Percentiles rank a stretch among this genome's conserved stretches.
Conservation (phyloP, 1,140 invertebrate genomes). For the Holotrichia oblita region DNA sequence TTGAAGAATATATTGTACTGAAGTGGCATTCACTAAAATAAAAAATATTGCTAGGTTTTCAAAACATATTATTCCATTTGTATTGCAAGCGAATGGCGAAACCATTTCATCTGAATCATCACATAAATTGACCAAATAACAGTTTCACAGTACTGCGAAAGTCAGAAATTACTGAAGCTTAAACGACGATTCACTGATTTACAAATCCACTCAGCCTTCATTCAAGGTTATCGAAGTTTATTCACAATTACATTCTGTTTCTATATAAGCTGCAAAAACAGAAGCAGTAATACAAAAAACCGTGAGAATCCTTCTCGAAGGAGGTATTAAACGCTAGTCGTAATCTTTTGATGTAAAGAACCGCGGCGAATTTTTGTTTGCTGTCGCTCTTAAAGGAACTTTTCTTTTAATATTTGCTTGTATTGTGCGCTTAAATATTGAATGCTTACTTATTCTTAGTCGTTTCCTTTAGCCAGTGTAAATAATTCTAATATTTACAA, state of each 20-base stretch:
- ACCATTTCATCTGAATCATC: background rate
- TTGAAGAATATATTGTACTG: background rate
- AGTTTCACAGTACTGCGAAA: background rate
- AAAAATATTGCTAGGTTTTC: no score
- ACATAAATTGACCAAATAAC: background rate
- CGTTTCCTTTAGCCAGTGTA: background rate
- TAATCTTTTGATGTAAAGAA: background rate
- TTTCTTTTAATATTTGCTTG: background rate
- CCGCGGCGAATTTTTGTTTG: background rate
- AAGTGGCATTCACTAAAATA: no score
- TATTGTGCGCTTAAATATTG: background rate
- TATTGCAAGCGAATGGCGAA: no score
- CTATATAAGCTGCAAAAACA: background rate
- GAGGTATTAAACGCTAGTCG: background rate
- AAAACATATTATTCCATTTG: no score
- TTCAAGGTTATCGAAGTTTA: constrained; percentile 2
- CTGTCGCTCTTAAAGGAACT: background rate
- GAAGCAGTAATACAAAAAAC: background rate
- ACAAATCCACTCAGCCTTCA: background rate
- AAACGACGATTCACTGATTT: background rate
- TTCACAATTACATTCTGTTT: constrained; percentile 3
- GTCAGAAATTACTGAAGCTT: constrained; percentile 7
- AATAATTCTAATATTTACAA: background rate
- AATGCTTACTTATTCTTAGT: background rate
- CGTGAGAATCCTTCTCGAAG: background rate